These are phyloP conservation scores for Hirundichthys speculiger DNA, from an alignment of 2,113 vertebrate genomes.

Conservation along the genomic window DNA sequence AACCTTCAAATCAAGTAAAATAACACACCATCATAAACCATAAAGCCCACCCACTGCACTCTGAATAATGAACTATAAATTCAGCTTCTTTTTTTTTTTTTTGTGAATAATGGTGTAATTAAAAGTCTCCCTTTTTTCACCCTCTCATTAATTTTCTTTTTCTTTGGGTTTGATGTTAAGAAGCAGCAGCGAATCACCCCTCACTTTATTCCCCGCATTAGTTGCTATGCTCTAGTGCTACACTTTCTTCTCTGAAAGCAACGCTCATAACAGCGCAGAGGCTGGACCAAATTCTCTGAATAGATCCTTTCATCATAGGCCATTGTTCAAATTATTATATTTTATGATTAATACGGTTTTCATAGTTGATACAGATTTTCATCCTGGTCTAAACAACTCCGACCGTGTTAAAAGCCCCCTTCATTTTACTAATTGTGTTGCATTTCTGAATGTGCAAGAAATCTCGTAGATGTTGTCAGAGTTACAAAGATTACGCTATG, in stretches of 20 bases:
- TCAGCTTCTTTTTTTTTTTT: constrained; percentile 35
- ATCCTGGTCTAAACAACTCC: no score
- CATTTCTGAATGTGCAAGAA: no score
- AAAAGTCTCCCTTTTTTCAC: constrained; percentile 31
- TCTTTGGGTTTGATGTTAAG: constrained; percentile 12
- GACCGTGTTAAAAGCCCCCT: no score
- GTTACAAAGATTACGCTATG: no score
- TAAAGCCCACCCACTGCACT: constrained; percentile 29
- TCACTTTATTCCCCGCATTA: constrained; percentile 15
- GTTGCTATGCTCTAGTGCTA: no score
- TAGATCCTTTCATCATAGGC: not conserved
- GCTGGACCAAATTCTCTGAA: not conserved
- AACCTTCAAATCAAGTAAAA: not conserved
- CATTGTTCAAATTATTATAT: not conserved
- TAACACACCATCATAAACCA: not conserved
- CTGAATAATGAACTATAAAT: constrained; percentile 32
- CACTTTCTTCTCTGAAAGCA: constrained; percentile 2
- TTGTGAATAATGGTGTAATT: constrained; percentile 46
- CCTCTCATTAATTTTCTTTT: constrained; percentile 17
- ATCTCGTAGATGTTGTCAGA: no score
- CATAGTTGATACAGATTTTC: no score
- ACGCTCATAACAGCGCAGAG: not conserved
- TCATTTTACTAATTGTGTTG: no score
- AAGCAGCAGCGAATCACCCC: constrained; percentile 13
- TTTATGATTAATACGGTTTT: no score